Conservation (phyloP, 2,888 invertebrate species). For the Anthophora plumipes region DNA sequence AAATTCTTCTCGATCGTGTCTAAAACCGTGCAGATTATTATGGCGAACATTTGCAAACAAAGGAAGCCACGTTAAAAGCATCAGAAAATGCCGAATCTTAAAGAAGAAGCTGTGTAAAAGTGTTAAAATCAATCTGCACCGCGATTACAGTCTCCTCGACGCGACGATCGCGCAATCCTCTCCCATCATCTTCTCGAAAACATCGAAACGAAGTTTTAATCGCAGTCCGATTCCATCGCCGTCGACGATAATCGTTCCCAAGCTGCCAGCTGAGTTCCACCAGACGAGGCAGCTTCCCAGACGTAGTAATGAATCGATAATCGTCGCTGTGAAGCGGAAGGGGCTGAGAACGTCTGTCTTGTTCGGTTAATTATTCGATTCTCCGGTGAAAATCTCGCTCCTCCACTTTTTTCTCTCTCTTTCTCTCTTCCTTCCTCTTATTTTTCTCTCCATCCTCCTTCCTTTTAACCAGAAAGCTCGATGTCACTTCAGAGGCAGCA, state of each 20-base stretch:
- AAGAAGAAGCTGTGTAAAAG: no score
- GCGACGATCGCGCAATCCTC: neutral
- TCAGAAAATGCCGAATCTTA: no score
- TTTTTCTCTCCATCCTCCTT: neutral
- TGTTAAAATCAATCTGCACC: neutral
- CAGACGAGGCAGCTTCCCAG: constrained; percentile 17
- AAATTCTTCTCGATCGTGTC: no score
- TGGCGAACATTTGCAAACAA: no score
- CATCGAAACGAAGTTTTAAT: neutral
- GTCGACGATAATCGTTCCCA: constrained; percentile 11
- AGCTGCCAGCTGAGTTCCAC: neutral
- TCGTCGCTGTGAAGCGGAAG: constrained; percentile 5
- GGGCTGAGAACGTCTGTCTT: constrained; percentile 7
- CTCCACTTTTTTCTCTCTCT: no score
- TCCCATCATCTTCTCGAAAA: neutral
- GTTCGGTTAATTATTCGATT: constrained; percentile 61
- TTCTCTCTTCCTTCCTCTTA: neutral
- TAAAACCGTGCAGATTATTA: no score
- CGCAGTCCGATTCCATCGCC: neutral
- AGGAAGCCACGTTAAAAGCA: no score
- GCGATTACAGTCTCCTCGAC: neutral
- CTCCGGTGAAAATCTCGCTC: constrained; percentile 13
- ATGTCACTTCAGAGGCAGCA: constrained; percentile 6
- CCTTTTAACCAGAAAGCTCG: neutral
- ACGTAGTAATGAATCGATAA: constrained; percentile 56